These are phyloP conservation scores for Crotalus horridus DNA, from an alignment of 2,113 vertebrate species.

Conservation along the genomic window DNA sequence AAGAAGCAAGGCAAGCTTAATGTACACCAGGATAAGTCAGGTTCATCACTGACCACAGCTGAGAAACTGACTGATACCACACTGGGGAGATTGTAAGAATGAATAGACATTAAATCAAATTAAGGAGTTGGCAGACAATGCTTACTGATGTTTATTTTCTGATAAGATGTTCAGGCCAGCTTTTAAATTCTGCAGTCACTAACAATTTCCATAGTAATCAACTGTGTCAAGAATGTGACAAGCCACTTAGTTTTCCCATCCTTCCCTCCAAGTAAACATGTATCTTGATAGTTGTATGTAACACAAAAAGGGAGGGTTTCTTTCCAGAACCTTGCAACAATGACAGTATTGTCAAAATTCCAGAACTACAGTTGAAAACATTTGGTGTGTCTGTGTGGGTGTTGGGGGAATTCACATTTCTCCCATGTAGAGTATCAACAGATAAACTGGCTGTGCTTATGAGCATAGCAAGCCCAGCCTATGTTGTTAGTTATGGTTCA, in stretches of 20 bases:
- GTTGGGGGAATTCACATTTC: too few species aligned
- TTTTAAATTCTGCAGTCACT: not conserved
- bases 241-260: not conserved
- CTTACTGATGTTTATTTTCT: not conserved
- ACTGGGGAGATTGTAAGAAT: constrained; percentile 37
- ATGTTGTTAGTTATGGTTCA: too few species aligned
- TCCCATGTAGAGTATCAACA: too few species aligned
- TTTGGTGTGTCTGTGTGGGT: too few species aligned
- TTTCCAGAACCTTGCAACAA: not conserved
- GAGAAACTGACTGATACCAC: not conserved
- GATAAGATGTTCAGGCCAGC: not conserved
- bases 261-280: not conserved
- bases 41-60: not conserved
- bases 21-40: not conserved
- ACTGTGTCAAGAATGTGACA: not conserved
- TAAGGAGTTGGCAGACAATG: constrained; percentile 7
- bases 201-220: not conserved
- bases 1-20: not conserved
- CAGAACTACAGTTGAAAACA: not conserved
- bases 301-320: not conserved
- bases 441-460: too few species aligned
- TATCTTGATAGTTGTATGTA: not conserved
- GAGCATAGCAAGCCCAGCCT: too few species aligned
- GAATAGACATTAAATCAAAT: constrained; percentile 55
- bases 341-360: not conserved